Evolutionary conservation across 2,797 vertebrate genomes (phyloP), one percentile per base, ranked within the genome.

Genomic region (Monodelphis domestica): DNA sequence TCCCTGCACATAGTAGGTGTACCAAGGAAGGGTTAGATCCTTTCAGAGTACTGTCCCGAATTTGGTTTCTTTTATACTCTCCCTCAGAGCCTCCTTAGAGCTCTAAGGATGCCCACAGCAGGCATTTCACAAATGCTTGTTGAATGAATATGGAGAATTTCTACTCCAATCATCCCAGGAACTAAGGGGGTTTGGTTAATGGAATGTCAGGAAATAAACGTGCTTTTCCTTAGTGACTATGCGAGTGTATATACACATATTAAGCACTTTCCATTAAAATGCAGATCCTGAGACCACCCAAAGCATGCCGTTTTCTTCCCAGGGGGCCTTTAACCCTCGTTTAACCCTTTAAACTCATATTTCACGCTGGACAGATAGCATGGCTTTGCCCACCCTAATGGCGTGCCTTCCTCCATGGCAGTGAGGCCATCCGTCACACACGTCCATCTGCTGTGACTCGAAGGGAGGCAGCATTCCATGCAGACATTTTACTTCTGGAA

Each of bases 401-500:
- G 89, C 84, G 52, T 84, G 59, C 38, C 55, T 91, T 21, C 45
- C 30, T 14, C 91, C 4, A 91, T 50, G 30, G 30, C 4, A 70
- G 0, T 4, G 56, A 70, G 92, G n/a, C 91, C 54, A 59, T 54
- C 9, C 90, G 21, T 90, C 7, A 1, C 9, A 5, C 53, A 54
- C 33, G 4, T n/a, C 2, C 89, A 90, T 92, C 95, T 0, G n/a
- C 87, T 91, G 53, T 29, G 12, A 45, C 94, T 94, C 89, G 84
- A 78, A 96, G 93, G 91, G 6, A 93, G 55, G 96, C 10, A 50
- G 59, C 0, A 14, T 93, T 90, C 95, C 95, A 94, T 91, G 90
- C 53, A 90, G 95, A 91, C 92, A 29, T 94, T 87, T 88, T 91
- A 89, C 87, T n/a, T 97, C 96, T 97, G 97, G 96, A 96, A 97